A percentile compares a stretch with the other conserved stretches of the same genome.
phyloP scores from a whole-genome alignment of 1,140 invertebrate species.

The Drosophila kurseongensis region DNA sequence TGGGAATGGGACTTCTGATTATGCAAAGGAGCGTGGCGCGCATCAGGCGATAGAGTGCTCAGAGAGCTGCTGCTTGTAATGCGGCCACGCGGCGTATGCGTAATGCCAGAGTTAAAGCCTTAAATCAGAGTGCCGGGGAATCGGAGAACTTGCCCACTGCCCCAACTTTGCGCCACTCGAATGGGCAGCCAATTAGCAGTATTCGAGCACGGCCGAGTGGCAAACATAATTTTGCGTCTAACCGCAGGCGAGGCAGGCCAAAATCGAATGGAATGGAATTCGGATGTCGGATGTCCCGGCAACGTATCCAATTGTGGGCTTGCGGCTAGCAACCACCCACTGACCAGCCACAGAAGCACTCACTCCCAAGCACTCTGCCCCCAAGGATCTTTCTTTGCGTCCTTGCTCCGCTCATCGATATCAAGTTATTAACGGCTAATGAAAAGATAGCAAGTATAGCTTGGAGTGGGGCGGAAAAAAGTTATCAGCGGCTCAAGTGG shows the following conservation, averaged over 20 bases:
- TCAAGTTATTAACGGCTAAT: constrained; percentile 82
- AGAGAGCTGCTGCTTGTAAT: constrained; percentile 41
- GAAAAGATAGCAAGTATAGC: constrained; percentile 39
- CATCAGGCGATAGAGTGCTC: constrained; percentile 57
- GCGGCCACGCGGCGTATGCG: constrained; percentile 58
- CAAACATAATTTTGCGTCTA: constrained; percentile 65
- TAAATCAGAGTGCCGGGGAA: constrained; percentile 34
- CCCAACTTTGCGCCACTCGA: constrained; percentile 27
- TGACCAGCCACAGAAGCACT: constrained; percentile 7
- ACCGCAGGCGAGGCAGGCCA: constrained; percentile 56
- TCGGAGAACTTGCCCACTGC: constrained; percentile 4
- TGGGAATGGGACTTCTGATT: constrained; percentile 53
- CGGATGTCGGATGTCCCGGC: constrained; percentile 34
- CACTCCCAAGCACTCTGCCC: constrained; percentile 11
- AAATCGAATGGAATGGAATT: constrained; percentile 18
- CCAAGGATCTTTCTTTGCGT: constrained; percentile 5
- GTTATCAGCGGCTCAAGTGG: constrained; percentile 65
- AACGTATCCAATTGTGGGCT: constrained; percentile 35
- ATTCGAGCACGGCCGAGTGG: constrained; percentile 35
- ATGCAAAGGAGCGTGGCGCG: constrained; percentile 73
- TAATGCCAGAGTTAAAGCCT: constrained; percentile 62
- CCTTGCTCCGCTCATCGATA: constrained; percentile 62
- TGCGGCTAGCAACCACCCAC: constrained; percentile 43
- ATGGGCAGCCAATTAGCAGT: constrained; percentile 63
- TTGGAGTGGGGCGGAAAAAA: constrained; percentile 23